A percentile compares a stretch with the other conserved stretches of the same genome.
These are phyloP conservation scores for Ceyx cyanopectus DNA, from an alignment of 2,113 vertebrate species.

Conservation along the genomic window DNA sequence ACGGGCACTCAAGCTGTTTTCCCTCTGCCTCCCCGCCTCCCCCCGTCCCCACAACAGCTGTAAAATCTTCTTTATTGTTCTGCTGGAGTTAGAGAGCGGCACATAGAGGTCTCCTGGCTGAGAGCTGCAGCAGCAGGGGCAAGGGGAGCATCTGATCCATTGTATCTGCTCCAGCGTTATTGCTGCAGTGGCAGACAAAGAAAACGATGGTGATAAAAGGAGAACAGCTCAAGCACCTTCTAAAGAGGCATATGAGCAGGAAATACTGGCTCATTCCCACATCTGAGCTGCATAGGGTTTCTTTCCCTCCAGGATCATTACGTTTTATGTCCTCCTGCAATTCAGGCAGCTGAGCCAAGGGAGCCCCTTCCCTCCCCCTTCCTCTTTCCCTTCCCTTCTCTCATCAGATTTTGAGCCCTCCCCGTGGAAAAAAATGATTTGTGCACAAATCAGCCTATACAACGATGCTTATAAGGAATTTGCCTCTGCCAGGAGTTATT, in stretches of 20 bases:
- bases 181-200: conserved; percentile 32
- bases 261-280: conserved; percentile 51
- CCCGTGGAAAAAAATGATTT: conserved; percentile 52
- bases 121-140: conserved; percentile 15
- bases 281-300: not conserved
- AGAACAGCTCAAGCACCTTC: conserved; percentile 10
- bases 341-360: conserved; percentile 12
- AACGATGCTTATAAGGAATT: conserved; percentile 26
- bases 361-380: conserved; percentile 40
- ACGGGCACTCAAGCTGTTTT: conserved; percentile 65
- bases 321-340: conserved; percentile 50
- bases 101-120: not conserved
- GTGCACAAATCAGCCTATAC: conserved; percentile 17
- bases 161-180: conserved; percentile 22
- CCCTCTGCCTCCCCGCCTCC: not conserved
- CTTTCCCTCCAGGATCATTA: conserved; percentile 52
- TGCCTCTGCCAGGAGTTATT: conserved; percentile 56
- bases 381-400: not conserved
- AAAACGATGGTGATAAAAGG: conserved; percentile 15
- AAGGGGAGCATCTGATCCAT: conserved; percentile 41
- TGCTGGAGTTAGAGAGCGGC: not conserved
- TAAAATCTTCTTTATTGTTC: conserved; percentile 69
- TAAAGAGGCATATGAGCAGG: conserved; percentile 55
- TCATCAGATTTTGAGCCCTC: conserved; percentile 28
- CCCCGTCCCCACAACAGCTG: conserved; percentile 58